A percentile compares a stretch with the other conserved stretches of the same genome.
Evolutionary conservation across 2,797 vertebrate species (phyloP).

Genomic region (Lophotriccus pileatus): DNA sequence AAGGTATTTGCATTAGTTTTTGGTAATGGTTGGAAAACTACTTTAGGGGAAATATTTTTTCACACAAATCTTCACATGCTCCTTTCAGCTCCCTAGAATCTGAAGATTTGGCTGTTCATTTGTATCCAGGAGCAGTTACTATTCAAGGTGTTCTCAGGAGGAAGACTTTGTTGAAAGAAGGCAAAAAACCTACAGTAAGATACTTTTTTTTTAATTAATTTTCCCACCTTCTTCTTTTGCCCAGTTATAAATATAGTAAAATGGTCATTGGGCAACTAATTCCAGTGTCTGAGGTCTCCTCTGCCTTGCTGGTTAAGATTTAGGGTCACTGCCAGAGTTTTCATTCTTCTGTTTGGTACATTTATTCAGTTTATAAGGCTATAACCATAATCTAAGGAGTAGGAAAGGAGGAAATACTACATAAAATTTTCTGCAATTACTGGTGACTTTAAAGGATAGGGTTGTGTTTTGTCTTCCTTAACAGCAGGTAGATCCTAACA

Average conservation of each 20-base stretch:
- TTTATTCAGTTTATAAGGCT: not conserved
- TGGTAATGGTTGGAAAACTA: conserved; percentile 8
- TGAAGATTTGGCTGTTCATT: conserved; percentile 93
- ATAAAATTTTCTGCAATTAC: not conserved
- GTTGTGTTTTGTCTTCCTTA: not conserved
- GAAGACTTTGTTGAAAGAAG: conserved; percentile 97
- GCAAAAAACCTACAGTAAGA: conserved; percentile 97
- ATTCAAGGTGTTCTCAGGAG: conserved; percentile 95
- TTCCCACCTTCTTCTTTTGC: not conserved
- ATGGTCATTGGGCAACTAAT: not conserved
- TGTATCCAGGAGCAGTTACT: conserved; percentile 94
- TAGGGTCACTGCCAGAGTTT: not conserved
- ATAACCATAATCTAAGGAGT: not conserved
- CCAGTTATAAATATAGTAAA: not conserved
- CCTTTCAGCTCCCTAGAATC: conserved; percentile 91
- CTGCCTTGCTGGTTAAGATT: not conserved
- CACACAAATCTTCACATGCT: conserved; percentile 21
- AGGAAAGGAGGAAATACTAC: not conserved
- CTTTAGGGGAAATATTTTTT: not conserved
- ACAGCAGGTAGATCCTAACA: not conserved
- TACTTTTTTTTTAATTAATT: not conserved
- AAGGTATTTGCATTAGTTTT: conserved; percentile 38
- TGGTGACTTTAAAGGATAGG: not conserved
- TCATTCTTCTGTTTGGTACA: not conserved
- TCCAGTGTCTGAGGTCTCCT: not conserved